Conservation (phyloP, 2,888 invertebrate genomes). For the Lasioglossum figueresi region DNA sequence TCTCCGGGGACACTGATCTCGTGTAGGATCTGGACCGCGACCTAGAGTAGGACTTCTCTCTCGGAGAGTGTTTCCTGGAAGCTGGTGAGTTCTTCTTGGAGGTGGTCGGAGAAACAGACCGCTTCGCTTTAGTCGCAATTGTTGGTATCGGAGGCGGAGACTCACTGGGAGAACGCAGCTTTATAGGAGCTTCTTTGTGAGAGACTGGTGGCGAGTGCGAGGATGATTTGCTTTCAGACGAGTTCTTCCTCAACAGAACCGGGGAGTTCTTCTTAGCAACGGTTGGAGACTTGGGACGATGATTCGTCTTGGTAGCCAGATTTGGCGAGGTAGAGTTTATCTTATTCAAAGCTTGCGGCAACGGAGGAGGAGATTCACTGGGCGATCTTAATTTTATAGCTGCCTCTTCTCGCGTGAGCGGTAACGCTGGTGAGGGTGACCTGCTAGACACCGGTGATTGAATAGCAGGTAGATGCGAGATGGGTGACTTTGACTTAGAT, state of each 20-base stretch:
- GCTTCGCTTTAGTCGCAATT: slow-evolving; percentile 31
- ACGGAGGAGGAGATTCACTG: slow-evolving; percentile 73
- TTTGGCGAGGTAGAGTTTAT: slow-evolving; percentile 49
- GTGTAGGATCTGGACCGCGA: slow-evolving; percentile 72
- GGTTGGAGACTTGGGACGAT: slow-evolving; percentile 51
- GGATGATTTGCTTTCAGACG: slow-evolving; percentile 63
- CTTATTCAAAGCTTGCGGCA: slow-evolving; percentile 54
- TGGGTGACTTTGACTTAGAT: slow-evolving; percentile 67
- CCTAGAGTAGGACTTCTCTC: slow-evolving; percentile 76
- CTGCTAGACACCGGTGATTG: slow-evolving; percentile 78
- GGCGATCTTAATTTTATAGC: slow-evolving; percentile 75
- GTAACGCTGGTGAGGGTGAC: slow-evolving; percentile 80
- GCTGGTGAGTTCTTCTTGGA: slow-evolving; percentile 67
- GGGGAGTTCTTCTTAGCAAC: slow-evolving; percentile 62
- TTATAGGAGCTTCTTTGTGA: slow-evolving; percentile 63
- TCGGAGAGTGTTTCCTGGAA: slow-evolving; percentile 66
- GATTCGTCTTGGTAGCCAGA: slow-evolving; percentile 44
- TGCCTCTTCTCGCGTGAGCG: slow-evolving; percentile 79
- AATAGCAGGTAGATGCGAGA: slow-evolving; percentile 64
- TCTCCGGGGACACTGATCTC: slow-evolving; percentile 70
- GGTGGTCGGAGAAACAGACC: slow-evolving; percentile 58
- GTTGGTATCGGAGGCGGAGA: slow-evolving; percentile 71
- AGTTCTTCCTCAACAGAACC: slow-evolving; percentile 50
- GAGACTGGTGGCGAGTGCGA: slow-evolving; percentile 67
- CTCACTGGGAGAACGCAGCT: slow-evolving; percentile 73